phyloP scores from a whole-genome alignment of 2,113 vertebrate species.

The Ammodytes dubius region DNA sequence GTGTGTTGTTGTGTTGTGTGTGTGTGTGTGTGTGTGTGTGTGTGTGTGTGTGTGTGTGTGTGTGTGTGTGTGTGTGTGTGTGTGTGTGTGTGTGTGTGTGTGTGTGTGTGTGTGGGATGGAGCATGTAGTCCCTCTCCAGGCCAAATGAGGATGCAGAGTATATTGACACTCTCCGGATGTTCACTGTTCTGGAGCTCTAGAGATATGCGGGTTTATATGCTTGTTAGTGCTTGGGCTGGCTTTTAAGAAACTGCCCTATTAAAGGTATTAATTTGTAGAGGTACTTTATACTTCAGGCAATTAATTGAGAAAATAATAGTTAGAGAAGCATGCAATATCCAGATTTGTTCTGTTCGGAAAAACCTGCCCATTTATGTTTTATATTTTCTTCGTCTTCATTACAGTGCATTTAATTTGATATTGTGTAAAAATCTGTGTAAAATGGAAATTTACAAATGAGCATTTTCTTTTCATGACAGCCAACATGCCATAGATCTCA shows the following conservation, averaged over 20 bases:
- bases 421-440: background rate
- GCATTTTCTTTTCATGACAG: background rate
- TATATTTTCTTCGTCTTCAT: background rate
- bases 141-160: conserved; percentile 76
- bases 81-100: too few species aligned
- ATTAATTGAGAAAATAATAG: conserved; percentile 20
- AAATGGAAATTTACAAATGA: background rate
- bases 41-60: too few species aligned
- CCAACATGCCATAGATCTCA: background rate
- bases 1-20: too few species aligned
- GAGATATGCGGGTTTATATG: conserved; percentile 42
- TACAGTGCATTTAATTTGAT: background rate
- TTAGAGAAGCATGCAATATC: conserved; percentile 23
- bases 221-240: conserved; percentile 40
- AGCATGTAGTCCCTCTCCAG: conserved; percentile 72
- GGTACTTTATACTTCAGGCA: conserved; percentile 7
- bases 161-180: conserved; percentile 64
- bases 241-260: conserved; percentile 46
- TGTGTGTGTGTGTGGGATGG: conserved; percentile 22
- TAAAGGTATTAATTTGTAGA: conserved; percentile 4
- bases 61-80: too few species aligned
- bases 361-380: background rate
- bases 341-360: background rate
- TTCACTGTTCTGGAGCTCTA: conserved; percentile 55
- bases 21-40: too few species aligned